These are phyloP conservation scores for Leptobrachium ailaonicum DNA, from an alignment of 2,113 vertebrate species.

Conservation along the genomic window DNA sequence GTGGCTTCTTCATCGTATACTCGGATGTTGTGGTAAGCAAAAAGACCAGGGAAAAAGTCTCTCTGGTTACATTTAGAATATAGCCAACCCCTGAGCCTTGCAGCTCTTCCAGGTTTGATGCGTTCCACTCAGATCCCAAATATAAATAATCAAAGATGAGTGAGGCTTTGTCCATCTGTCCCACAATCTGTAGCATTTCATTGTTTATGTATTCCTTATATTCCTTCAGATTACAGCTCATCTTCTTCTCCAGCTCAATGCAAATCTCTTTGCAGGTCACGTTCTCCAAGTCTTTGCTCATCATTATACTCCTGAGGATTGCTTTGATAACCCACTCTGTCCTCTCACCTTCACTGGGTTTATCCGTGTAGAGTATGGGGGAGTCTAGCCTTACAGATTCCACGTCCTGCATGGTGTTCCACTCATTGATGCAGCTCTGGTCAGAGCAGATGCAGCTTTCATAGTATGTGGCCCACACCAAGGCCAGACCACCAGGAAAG, in stretches of 20 bases:
- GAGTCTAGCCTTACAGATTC: conserved; percentile 89
- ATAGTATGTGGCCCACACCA: conserved; percentile 93
- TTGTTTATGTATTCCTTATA: conserved; percentile 98
- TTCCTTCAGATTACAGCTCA: conserved; percentile 92
- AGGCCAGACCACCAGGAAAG: conserved; percentile 87
- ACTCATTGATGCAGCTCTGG: conserved; percentile 96
- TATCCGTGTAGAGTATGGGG: conserved; percentile 86
- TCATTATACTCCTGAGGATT: conserved; percentile 94
- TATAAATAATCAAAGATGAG: conserved; percentile 95
- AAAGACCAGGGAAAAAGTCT: conserved; percentile 92
- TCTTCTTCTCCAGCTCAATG: conserved; percentile 87
- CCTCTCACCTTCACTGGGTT: conserved; percentile 87
- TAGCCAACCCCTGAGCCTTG: conserved; percentile 91
- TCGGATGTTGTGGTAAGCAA: conserved; percentile 89
- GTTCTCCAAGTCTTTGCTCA: conserved; percentile 92
- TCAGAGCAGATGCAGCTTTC: conserved; percentile 92
- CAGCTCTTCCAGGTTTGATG: conserved; percentile 95
- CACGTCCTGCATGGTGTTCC: conserved; percentile 95
- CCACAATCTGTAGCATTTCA: conserved; percentile 94
- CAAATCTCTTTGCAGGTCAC: conserved; percentile 91
- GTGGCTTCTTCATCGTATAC: conserved; percentile 93
- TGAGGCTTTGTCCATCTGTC: conserved; percentile 97
- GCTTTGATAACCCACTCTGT: conserved; percentile 89
- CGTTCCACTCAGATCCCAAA: conserved; percentile 96
- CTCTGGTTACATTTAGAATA: conserved; percentile 92